Percentiles rank a stretch among this genome's conserved stretches.
Conservation (phyloP, 2,888 invertebrate genomes). For the Heliconius cydno region DNA sequence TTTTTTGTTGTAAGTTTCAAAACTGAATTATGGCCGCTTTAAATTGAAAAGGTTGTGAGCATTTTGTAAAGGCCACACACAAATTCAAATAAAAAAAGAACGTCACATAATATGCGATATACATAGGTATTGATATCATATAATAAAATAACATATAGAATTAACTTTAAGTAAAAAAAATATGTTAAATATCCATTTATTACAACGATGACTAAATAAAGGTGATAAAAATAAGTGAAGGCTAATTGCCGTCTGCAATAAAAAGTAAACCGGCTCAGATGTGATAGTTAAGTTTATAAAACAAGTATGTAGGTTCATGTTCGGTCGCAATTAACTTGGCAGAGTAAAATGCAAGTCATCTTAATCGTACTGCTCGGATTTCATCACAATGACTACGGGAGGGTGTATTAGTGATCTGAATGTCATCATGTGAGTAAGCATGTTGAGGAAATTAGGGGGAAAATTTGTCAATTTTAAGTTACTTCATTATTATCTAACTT, state of each 20-base stretch:
- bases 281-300: conserved; percentile 44
- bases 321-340: conserved; percentile 73
- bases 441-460: conserved; percentile 60
- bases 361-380: conserved; percentile 74
- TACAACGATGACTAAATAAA: conserved; percentile 39
- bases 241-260: conserved; percentile 38
- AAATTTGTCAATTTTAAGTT: conserved; percentile 44
- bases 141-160: neutral
- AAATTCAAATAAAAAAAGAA: neutral
- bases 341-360: conserved; percentile 76
- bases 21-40: conserved; percentile 59
- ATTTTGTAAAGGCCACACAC: neutral
- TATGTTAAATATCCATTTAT: conserved; percentile 45
- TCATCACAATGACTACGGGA: conserved; percentile 69
- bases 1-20: conserved; percentile 63
- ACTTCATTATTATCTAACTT: neutral
- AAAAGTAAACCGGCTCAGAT: conserved; percentile 34
- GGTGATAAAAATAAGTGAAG: conserved; percentile 40
- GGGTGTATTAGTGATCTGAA: conserved; percentile 63
- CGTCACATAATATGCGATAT: neutral
- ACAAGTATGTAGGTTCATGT: conserved; percentile 40
- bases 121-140: neutral
- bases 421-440: conserved; percentile 64
- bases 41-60: neutral
- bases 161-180: conserved; percentile 2